Conservation (phyloP, 1,140 invertebrate genomes). For the Zophobas morio region DNA sequence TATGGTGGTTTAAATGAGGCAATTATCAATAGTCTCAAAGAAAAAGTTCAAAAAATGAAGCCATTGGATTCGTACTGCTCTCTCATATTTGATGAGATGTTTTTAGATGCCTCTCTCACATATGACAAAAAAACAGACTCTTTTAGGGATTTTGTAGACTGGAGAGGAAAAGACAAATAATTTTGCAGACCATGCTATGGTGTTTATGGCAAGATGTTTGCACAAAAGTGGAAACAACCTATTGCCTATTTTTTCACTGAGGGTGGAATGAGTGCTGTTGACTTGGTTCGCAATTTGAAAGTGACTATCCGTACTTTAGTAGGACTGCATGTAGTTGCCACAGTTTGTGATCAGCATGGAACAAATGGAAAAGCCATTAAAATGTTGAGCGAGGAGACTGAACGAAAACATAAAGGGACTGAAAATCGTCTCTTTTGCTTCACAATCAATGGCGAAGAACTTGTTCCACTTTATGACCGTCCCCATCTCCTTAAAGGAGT, state of each 20-base stretch:
- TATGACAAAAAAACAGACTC: constrained; percentile 54
- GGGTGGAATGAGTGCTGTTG: not conserved
- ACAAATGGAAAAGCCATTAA: too few relatives aligned
- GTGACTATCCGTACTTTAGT: not conserved
- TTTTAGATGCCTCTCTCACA: constrained; percentile 53
- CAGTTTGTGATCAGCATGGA: too few relatives aligned
- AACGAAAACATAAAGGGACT: too few relatives aligned
- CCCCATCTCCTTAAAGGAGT: too few relatives aligned
- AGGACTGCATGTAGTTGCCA: too few relatives aligned
- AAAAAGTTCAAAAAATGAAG: constrained; percentile 46
- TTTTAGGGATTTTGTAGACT: constrained; percentile 51
- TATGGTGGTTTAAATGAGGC: constrained; percentile 50
- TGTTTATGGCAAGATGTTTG: constrained; percentile 58
- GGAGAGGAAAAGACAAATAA: not conserved
- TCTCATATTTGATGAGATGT: constrained; percentile 63
- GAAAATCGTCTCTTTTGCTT: too few relatives aligned
- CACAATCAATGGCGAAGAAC: too few relatives aligned
- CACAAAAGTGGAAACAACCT: constrained; percentile 55
- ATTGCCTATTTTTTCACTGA: constrained; percentile 55
- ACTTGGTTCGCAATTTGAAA: constrained; percentile 9
- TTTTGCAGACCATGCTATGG: constrained; percentile 55
- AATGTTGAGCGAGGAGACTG: too few relatives aligned
- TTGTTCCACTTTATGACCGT: too few relatives aligned
- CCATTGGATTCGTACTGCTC: constrained; percentile 52
- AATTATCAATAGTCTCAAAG: constrained; percentile 51